phyloP scores from a whole-genome alignment of 1,140 invertebrate genomes.

The Chironomus striatipennis region DNA sequence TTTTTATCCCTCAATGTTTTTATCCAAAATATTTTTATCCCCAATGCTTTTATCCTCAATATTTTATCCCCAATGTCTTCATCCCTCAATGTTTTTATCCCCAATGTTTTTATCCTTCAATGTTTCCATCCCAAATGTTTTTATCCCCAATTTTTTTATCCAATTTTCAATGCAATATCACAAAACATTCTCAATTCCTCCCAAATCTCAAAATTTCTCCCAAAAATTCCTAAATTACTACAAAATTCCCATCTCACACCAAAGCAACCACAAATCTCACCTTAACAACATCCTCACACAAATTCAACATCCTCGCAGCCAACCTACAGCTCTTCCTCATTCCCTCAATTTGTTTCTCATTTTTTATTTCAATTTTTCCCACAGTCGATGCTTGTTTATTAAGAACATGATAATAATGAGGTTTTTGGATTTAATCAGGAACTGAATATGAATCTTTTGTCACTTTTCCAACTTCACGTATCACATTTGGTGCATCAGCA shows the following conservation, averaged over 20 bases:
- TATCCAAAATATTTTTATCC: no score
- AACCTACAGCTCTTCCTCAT: slow-evolving; percentile 69
- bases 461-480: background rate
- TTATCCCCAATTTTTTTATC: no score
- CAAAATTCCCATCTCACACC: background rate
- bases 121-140: no score
- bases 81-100: no score
- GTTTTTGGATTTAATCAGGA: slow-evolving; percentile 58
- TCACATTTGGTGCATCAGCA: background rate
- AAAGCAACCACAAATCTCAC: slow-evolving; percentile 44
- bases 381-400: slow-evolving; percentile 38
- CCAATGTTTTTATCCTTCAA: no score
- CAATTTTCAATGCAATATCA: no score
- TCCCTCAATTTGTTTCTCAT: slow-evolving; percentile 52
- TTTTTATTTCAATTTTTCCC: slow-evolving; percentile 63
- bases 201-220: background rate
- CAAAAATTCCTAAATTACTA: slow-evolving; percentile 11
- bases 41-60: no score
- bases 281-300: slow-evolving; percentile 52
- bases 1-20: no score
- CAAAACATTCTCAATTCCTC: no score
- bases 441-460: slow-evolving; percentile 39
- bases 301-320: slow-evolving; percentile 58
- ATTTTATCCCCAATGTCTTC: no score
- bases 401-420: slow-evolving; percentile 52